A percentile compares a stretch with the other conserved stretches of the same genome.
Conservation (phyloP, 2,888 invertebrate genomes). For the Nasonovia ribisnigri region DNA sequence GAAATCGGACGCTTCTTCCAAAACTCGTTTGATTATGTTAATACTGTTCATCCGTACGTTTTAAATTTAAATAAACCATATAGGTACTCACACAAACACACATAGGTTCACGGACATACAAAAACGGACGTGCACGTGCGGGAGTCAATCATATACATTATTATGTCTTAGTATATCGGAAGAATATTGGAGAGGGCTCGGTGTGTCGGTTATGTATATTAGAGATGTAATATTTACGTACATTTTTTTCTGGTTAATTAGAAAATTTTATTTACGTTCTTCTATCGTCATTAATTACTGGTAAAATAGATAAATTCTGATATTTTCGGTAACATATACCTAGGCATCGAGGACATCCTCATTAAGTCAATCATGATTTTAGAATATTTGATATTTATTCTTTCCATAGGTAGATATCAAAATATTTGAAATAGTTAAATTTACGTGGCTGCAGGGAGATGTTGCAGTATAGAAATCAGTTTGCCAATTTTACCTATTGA, state of each 20-base stretch:
- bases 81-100: not conserved
- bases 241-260: not conserved
- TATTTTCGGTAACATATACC: not conserved
- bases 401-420: not conserved
- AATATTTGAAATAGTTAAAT: not conserved
- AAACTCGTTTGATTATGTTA: constrained; percentile 7
- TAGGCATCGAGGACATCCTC: too few species aligned
- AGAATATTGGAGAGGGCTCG: not conserved
- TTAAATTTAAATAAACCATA: not conserved
- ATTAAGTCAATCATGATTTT: not conserved
- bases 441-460: not conserved
- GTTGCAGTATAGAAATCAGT: too few species aligned
- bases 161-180: not conserved
- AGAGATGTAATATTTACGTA: not conserved
- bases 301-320: not conserved
- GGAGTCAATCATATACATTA: not conserved
- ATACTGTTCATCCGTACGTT: not conserved
- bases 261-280: not conserved
- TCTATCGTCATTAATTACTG: not conserved
- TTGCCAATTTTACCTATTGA: not conserved
- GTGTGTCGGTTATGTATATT: not conserved
- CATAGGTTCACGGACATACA: not conserved
- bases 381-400: not conserved
- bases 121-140: constrained; percentile 2
- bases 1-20: not conserved